phyloP scores from a whole-genome alignment of 2,888 invertebrate genomes.

The Lingula anatina region DNA sequence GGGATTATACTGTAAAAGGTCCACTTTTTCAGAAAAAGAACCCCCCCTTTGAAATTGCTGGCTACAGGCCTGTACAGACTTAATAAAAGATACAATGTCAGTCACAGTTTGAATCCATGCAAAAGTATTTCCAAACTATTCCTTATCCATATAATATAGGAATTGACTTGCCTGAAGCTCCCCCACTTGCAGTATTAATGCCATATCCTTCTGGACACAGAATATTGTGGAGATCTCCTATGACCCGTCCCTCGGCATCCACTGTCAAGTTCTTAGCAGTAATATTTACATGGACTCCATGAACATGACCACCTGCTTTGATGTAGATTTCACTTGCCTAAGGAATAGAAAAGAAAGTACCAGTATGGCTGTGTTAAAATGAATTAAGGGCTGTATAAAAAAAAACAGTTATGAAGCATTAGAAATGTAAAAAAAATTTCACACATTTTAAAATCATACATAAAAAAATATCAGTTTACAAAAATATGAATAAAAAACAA shows the following conservation, averaged over 20 bases:
- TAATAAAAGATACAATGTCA: too few relatives aligned
- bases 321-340: constrained; percentile 21
- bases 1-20: too few relatives aligned
- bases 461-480: background rate
- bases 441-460: background rate
- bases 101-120: too few relatives aligned
- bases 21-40: too few relatives aligned
- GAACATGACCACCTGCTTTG: constrained; percentile 25
- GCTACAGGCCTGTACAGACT: too few relatives aligned
- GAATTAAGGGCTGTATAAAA: background rate
- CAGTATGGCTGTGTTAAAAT: background rate
- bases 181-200: constrained; percentile 6
- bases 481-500: too few relatives aligned
- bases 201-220: constrained; percentile 20
- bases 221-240: constrained; percentile 22
- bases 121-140: too few relatives aligned
- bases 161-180: constrained; percentile 20
- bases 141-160: too few relatives aligned
- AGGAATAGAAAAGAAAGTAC: background rate
- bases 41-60: too few relatives aligned
- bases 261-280: constrained; percentile 19
- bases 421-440: background rate
- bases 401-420: background rate
- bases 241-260: constrained; percentile 28
- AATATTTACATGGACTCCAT: constrained; percentile 22